phyloP scores from a whole-genome alignment of 2,113 vertebrate species.

The Halcyon senegalensis region DNA sequence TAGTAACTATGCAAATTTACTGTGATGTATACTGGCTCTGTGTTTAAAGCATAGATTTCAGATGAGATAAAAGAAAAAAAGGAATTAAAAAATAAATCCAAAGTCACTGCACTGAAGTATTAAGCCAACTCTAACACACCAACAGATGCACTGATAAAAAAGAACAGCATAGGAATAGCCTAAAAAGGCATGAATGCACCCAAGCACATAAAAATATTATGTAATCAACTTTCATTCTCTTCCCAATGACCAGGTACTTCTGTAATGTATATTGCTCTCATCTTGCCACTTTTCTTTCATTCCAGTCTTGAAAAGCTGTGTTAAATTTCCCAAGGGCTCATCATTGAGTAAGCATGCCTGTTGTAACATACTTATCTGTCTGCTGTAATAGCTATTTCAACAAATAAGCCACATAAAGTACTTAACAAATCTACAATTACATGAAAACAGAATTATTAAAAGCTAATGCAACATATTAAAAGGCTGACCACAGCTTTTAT shows the following conservation, averaged over 20 bases:
- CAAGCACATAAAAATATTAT: not conserved
- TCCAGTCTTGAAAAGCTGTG: not conserved
- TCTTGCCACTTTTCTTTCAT: not conserved
- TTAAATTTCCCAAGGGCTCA: slow-evolving; percentile 13
- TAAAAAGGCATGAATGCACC: not conserved
- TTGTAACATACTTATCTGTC: not conserved
- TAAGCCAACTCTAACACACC: not conserved
- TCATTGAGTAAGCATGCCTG: not conserved
- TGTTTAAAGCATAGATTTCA: not conserved
- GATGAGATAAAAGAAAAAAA: not conserved
- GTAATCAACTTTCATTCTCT: not conserved
- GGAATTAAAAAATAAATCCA: not conserved
- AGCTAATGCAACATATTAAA: not conserved
- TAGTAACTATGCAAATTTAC: not conserved
- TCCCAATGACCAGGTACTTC: not conserved
- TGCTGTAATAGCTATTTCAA: not conserved
- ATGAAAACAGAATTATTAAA: not conserved
- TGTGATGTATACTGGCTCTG: not conserved
- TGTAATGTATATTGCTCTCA: not conserved
- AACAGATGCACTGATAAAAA: not conserved
- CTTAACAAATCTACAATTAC: not conserved
- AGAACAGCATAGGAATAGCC: not conserved
- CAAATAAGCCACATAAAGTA: not conserved
- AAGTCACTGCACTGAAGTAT: not conserved
- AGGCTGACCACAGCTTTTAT: not conserved